These are phyloP conservation scores for Lerema accius DNA, from an alignment of 1,140 invertebrate genomes.

Conservation along the genomic window DNA sequence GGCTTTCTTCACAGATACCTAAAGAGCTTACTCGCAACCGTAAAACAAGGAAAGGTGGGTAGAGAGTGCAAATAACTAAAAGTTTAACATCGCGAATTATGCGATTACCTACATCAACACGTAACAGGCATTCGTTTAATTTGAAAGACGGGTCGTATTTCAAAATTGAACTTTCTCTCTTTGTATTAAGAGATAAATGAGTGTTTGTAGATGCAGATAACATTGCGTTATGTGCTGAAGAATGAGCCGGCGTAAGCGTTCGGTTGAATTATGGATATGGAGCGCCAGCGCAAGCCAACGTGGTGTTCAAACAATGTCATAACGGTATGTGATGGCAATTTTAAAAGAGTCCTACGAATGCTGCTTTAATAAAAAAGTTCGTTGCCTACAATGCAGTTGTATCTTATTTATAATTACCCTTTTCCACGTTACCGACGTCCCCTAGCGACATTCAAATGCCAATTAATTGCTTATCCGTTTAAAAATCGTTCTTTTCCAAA, in stretches of 20 bases:
- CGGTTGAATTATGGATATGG: conserved; percentile 77
- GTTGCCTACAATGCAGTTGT: too few relatives aligned
- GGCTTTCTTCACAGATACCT: conserved; percentile 32
- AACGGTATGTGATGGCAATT: conserved; percentile 63
- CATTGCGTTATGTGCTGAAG: conserved; percentile 53
- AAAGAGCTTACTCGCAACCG: conserved; percentile 37
- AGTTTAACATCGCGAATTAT: conserved; percentile 58
- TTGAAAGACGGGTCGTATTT: conserved; percentile 17
- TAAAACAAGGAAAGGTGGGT: conserved; percentile 36
- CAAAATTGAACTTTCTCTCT: conserved; percentile 51
- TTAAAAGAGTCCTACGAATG: conserved; percentile 38
- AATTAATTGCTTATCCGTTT: too few relatives aligned
- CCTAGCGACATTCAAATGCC: too few relatives aligned
- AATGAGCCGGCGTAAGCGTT: conserved; percentile 70
- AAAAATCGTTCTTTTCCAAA: neutral
- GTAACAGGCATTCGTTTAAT: conserved; percentile 33
- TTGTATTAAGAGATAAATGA: conserved; percentile 43
- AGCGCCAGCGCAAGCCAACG: conserved; percentile 61
- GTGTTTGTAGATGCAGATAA: conserved; percentile 43
- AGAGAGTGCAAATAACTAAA: conserved; percentile 41
- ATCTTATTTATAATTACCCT: too few relatives aligned
- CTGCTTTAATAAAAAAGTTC: neutral
- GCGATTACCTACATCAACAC: conserved; percentile 54
- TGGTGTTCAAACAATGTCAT: conserved; percentile 72
- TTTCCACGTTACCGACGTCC: too few relatives aligned